Conservation (phyloP, 2,113 vertebrate species). For the Cercocebus atys region DNA sequence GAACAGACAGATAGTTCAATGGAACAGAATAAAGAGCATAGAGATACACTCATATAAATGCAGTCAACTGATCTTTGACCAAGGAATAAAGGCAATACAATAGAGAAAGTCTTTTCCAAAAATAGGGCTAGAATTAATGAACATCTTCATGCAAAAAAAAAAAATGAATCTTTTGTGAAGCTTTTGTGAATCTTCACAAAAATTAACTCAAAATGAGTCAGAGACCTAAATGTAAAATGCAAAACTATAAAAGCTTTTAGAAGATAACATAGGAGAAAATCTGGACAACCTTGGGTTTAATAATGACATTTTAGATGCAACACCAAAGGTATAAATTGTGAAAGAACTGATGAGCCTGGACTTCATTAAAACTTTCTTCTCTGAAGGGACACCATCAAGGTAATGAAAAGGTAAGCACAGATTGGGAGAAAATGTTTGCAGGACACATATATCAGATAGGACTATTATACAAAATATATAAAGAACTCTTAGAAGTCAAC, state of each 20-base stretch:
- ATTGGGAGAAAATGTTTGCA: too few relatives aligned
- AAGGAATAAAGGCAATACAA: not conserved
- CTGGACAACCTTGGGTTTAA: not conserved
- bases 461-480: too few relatives aligned
- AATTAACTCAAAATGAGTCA: not conserved
- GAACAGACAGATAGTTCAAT: not conserved
- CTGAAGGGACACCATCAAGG: too few relatives aligned
- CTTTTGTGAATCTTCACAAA: not conserved
- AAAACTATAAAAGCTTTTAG: not conserved
- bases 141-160: not conserved
- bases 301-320: not conserved
- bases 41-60: not conserved
- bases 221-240: not conserved
- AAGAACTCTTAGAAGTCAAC: too few relatives aligned
- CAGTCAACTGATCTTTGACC: not conserved
- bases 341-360: not conserved
- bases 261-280: not conserved
- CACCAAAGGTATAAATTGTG: not conserved
- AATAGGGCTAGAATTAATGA: not conserved
- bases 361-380: not conserved
- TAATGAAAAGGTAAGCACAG: too few relatives aligned
- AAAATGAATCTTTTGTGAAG: not conserved
- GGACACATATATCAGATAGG: too few relatives aligned
- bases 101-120: not conserved
- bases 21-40: not conserved